Percentiles rank a stretch among this genome's conserved stretches.
phyloP scores from a whole-genome alignment of 1,140 invertebrate species.

The Drosophila bipectinata region DNA sequence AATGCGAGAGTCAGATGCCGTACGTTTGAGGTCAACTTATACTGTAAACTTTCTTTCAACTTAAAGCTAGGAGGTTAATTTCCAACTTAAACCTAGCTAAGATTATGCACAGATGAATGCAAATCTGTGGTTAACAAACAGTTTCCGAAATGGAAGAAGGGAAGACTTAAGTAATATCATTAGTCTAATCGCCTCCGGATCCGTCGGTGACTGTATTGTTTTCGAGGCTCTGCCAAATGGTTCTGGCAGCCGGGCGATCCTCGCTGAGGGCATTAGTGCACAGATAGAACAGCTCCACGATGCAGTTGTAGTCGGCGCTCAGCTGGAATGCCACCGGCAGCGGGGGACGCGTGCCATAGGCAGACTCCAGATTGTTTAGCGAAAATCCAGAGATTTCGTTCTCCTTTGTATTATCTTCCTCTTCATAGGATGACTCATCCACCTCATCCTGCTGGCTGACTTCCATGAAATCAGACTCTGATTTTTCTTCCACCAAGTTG shows the following conservation, averaged over 20 bases:
- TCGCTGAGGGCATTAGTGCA: constrained; percentile 88
- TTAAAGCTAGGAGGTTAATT: no score
- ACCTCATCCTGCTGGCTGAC: background rate
- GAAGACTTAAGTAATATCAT: no score
- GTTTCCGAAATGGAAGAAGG: no score
- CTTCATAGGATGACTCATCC: background rate
- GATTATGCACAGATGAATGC: no score
- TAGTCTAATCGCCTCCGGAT: constrained; percentile 27
- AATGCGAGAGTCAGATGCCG: no score
- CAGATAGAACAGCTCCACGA: constrained; percentile 89
- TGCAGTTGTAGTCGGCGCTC: constrained; percentile 86
- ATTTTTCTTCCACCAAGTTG: background rate
- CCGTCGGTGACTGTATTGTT: constrained; percentile 53
- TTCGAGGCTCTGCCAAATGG: constrained; percentile 65
- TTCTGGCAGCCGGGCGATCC: constrained; percentile 86
- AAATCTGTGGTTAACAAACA: no score
- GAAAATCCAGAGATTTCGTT: constrained; percentile 36
- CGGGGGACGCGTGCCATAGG: constrained; percentile 87
- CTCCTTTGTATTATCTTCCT: constrained; percentile 49
- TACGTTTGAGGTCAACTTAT: no score
- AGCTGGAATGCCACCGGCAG: constrained; percentile 88
- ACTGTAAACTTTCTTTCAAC: no score
- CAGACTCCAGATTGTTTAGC: constrained; percentile 44
- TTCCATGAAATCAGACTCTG: background rate
- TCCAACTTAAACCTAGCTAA: background rate